Base-by-base conservation (phyloP, 2,113 vertebrate species). In the Phaetusa simplex region DNA sequence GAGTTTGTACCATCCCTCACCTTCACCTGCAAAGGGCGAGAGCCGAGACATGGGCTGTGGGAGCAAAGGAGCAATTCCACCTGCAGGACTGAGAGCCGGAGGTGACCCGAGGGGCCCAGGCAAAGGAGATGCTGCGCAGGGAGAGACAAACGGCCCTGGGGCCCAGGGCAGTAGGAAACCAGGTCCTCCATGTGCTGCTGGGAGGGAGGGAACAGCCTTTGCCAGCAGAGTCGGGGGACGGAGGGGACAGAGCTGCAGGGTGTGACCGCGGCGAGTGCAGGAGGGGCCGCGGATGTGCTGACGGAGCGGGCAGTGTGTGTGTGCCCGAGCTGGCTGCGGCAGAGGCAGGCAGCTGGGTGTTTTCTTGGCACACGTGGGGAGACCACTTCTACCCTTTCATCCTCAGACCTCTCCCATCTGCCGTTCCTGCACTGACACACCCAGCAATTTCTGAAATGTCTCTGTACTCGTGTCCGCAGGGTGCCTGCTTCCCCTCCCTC, bases 201-300 rank as follows among this genome's bases (percentile, higher is more conserved):
- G 70, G 26, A 56, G 24, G 30, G 30, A 23, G 11, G 29, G 32
- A 47, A 6, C 18, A 18, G 40, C 9, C n/a, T 55, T 15, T 9
- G 42, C 13, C 50, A 24, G 30, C 45, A 5, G 50, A 16, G 23
- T 1, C 0, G 2, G 55, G 32, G 12, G 2, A 0, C 0, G 0
- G 59, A 29, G 36, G 34, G 47, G 36, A 12, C 16, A 11, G 61
- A 66, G 78, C 36, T 66, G 30, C 50, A 5, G 12, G 32, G 4
- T 4, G 30, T 1, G 66, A 3, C 29, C 14, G 0, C 4, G 32
- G 27, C 15, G 8, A 4, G 11, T 1, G 61, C 64, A 19, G 47
- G 29, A 56, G 84, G 70, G 11, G 24, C 49, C 0, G 4, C 2
- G n/a, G 2, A 0, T 8, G 29, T 20, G 40, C 67, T 29, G 70